phyloP scores from a whole-genome alignment of 1,140 invertebrate species.

The Hyphantria cunea region DNA sequence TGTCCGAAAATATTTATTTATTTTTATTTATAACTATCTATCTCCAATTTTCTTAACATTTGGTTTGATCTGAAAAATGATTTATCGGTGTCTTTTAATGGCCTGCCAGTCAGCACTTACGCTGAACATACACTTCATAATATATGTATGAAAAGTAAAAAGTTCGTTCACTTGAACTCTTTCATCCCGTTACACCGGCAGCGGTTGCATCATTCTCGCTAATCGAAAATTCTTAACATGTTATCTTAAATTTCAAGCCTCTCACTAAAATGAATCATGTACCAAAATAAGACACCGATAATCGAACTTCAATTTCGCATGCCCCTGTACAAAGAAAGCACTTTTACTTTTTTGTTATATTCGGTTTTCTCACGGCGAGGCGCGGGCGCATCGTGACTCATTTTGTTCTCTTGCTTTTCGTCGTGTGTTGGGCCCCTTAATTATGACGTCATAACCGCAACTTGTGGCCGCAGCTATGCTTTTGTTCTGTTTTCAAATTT shows the following conservation, averaged over 20 bases:
- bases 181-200: constrained; percentile 51
- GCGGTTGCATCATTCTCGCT: constrained; percentile 60
- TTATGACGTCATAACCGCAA: constrained; percentile 67
- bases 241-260: constrained; percentile 69
- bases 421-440: constrained; percentile 56
- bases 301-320: constrained; percentile 65
- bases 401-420: constrained; percentile 43
- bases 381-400: constrained; percentile 61
- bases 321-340: constrained; percentile 69
- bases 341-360: constrained; percentile 71
- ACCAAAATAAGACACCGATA: constrained; percentile 61
- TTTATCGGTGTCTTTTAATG: too few species aligned
- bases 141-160: constrained; percentile 32
- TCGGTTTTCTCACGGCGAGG: constrained; percentile 59
- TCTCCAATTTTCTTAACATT: too few species aligned
- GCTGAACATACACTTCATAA: background rate
- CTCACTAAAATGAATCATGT: constrained; percentile 66
- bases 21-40: too few species aligned
- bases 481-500: constrained; percentile 49
- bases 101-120: too few species aligned
- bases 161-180: constrained; percentile 37
- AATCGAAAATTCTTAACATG: constrained; percentile 70
- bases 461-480: constrained; percentile 31
- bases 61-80: too few species aligned
- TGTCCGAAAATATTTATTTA: too few species aligned